Evolutionary conservation across 2,113 vertebrate species (phyloP).

Genomic region (Pteropus alecto): DNA sequence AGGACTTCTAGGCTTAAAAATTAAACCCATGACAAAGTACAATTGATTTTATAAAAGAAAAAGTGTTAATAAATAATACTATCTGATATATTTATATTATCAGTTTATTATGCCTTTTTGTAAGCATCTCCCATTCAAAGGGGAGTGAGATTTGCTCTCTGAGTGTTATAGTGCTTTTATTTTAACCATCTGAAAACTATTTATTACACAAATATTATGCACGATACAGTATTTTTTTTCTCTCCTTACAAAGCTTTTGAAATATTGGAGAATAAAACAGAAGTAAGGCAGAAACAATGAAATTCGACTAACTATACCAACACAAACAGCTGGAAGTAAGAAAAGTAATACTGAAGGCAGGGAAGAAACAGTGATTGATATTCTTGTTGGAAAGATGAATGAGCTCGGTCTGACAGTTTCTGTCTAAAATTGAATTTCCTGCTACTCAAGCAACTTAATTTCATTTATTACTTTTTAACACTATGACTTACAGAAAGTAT

Average conservation of each 20-base stretch:
- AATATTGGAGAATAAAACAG: slow-evolving; percentile 48
- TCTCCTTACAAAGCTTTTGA: not conserved
- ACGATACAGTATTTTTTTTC: not conserved
- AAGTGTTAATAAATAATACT: not conserved
- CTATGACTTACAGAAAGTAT: not conserved
- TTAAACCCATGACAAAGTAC: not conserved
- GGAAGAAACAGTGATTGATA: slow-evolving; percentile 76
- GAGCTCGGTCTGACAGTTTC: slow-evolving; percentile 72
- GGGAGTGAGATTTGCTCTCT: not conserved
- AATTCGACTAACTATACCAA: slow-evolving; percentile 59
- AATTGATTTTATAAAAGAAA: not conserved
- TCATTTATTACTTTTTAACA: slow-evolving; percentile 56
- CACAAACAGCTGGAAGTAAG: slow-evolving; percentile 60
- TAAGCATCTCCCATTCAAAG: not conserved
- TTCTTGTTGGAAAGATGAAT: slow-evolving; percentile 76
- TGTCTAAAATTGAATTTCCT: slow-evolving; percentile 77
- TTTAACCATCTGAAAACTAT: not conserved
- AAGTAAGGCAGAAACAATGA: not conserved
- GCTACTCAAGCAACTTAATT: slow-evolving; percentile 75
- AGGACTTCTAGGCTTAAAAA: not conserved
- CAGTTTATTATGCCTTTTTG: not conserved
- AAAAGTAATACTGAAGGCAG: slow-evolving; percentile 38
- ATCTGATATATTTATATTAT: not conserved
- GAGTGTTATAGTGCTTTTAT: not conserved
- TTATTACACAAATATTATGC: slow-evolving; percentile 9